These are phyloP conservation scores for Pogonognathellus flavescens DNA, from an alignment of 1,140 invertebrate genomes.

Conservation along the genomic window DNA sequence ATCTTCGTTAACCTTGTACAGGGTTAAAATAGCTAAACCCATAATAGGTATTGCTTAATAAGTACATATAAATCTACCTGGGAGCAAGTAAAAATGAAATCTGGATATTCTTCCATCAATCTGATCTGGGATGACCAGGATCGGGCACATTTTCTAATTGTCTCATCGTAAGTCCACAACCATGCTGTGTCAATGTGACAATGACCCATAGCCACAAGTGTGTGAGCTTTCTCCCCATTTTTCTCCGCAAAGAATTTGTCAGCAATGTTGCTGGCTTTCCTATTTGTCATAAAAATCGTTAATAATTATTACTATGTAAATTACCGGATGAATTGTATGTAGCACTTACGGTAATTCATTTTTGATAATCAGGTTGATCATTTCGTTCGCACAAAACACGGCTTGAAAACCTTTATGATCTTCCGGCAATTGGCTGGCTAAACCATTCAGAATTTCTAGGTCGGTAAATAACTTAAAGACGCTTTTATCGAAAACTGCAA, in stretches of 20 bases:
- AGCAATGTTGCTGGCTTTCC: constrained; percentile 70
- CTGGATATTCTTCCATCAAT: constrained; percentile 73
- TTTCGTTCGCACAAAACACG: constrained; percentile 73
- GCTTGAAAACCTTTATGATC: constrained; percentile 72
- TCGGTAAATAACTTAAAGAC: constrained; percentile 71
- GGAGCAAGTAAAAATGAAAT: constrained; percentile 73
- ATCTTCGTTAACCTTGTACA: constrained; percentile 48
- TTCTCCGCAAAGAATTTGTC: constrained; percentile 71
- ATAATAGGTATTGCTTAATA: too few relatives aligned
- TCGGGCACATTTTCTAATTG: constrained; percentile 74
- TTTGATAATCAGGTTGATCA: constrained; percentile 70
- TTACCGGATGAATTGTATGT: neutral
- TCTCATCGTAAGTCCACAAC: constrained; percentile 75
- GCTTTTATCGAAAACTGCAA: constrained; percentile 71
- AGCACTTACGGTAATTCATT: neutral
- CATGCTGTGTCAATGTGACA: constrained; percentile 75
- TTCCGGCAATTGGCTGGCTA: constrained; percentile 70
- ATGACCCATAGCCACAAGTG: constrained; percentile 72
- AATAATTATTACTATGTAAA: too few relatives aligned
- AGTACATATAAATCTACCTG: constrained; percentile 70
- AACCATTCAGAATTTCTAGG: constrained; percentile 71
- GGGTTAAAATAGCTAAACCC: too few relatives aligned
- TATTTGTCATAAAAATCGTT: constrained; percentile 62
- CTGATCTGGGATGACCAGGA: constrained; percentile 72
- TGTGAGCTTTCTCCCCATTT: constrained; percentile 72